A percentile compares a stretch with the other conserved stretches of the same genome.
Conservation (phyloP, 2,888 invertebrate species). For the Parapristionchus giblindavisi region DNA sequence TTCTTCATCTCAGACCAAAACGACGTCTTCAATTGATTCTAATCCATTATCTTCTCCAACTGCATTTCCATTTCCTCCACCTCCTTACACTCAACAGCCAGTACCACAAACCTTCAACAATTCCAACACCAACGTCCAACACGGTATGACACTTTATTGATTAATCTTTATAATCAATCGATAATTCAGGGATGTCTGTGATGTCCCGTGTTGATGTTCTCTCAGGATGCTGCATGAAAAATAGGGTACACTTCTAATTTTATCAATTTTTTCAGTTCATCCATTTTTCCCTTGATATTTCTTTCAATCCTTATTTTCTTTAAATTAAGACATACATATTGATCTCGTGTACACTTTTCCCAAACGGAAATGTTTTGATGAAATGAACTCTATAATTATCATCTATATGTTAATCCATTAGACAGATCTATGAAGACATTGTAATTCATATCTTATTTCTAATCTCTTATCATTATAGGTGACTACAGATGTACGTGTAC, state of each 20-base stretch:
- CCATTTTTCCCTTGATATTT: too few relatives aligned
- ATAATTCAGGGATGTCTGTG: conserved; percentile 8
- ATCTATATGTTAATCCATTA: too few relatives aligned
- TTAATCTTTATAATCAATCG: not conserved
- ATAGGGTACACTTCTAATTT: conserved; percentile 21
- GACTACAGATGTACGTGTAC: conserved; percentile 28
- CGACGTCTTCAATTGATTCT: not conserved
- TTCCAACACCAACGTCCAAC: not conserved
- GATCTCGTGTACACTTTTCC: too few relatives aligned
- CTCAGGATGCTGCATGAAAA: conserved; percentile 28
- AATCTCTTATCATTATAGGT: conserved; percentile 19
- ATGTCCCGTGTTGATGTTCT: conserved; percentile 23
- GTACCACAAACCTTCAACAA: not conserved
- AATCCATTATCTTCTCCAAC: not conserved
- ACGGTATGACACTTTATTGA: not conserved
- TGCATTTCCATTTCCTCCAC: conserved; percentile 16
- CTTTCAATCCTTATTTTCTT: too few relatives aligned
- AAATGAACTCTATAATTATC: too few relatives aligned
- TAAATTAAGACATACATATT: too few relatives aligned
- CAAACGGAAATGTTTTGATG: too few relatives aligned
- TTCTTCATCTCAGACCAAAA: conserved; percentile 5
- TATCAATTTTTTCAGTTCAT: not conserved
- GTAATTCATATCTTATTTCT: too few relatives aligned
- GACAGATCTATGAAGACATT: too few relatives aligned
- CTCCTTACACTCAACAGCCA: conserved; percentile 31